Evolutionary conservation across 2,797 vertebrate genomes (phyloP).

Genomic region (Pseudopleuronectes americanus): DNA sequence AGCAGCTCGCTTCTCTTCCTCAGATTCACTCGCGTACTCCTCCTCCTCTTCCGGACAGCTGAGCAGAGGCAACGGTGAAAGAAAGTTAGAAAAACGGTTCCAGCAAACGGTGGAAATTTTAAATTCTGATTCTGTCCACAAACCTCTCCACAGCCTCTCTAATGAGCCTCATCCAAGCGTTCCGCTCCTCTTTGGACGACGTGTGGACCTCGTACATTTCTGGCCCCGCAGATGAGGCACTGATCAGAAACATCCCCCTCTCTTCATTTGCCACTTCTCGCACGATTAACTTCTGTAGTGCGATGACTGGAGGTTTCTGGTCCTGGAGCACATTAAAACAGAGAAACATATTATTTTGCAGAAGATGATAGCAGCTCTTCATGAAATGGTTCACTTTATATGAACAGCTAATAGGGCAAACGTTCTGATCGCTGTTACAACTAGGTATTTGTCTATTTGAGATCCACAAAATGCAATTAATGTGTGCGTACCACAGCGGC

Average conservation of each 20-base stretch:
- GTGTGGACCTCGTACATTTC: constrained; percentile 98
- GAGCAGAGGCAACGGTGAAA: constrained; percentile 6
- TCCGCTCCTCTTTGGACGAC: constrained; percentile 92
- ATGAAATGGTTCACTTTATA: background rate
- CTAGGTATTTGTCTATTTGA: background rate
- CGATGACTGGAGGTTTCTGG: constrained; percentile 95
- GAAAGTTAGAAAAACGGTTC: background rate
- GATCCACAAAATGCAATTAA: background rate
- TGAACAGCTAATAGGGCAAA: constrained; percentile 1
- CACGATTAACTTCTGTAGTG: constrained; percentile 95
- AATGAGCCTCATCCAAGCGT: constrained; percentile 94
- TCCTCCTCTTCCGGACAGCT: constrained; percentile 95
- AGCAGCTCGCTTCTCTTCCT: constrained; percentile 89
- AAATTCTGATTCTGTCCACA: constrained; percentile 11
- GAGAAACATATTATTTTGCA: background rate
- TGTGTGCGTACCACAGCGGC: constrained; percentile 90
- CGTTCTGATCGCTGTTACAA: background rate
- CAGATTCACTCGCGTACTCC: constrained; percentile 88
- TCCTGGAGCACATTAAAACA: constrained; percentile 80
- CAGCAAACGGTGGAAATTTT: background rate
- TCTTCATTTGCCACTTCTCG: constrained; percentile 97
- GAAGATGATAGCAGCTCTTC: background rate
- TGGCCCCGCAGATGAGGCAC: constrained; percentile 91
- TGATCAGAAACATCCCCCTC: constrained; percentile 96
- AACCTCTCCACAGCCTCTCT: constrained; percentile 96